Conservation (phyloP, 2,113 vertebrate genomes). For the Gorsachius goisagi region DNA sequence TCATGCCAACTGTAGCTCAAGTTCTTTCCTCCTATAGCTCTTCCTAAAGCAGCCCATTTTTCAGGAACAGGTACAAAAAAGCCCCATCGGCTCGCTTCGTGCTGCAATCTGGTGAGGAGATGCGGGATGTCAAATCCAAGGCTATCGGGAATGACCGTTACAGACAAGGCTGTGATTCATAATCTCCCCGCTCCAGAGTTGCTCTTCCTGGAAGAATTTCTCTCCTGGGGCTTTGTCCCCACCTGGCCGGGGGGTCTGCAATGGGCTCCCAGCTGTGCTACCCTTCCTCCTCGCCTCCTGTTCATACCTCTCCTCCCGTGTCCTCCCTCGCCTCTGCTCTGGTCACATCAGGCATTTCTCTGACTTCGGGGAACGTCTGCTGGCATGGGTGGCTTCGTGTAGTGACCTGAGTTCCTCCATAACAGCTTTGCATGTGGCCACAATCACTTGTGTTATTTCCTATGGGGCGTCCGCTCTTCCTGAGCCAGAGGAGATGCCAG, state of each 20-base stretch:
- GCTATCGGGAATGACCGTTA: background rate
- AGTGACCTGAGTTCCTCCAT: background rate
- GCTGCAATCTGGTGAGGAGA: background rate
- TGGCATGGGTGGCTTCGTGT: background rate
- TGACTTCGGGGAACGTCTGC: background rate
- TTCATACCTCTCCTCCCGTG: background rate
- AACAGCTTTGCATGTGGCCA: background rate
- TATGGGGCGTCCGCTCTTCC: background rate
- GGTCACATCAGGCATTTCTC: background rate
- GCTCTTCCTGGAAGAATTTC: background rate
- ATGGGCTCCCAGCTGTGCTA: background rate
- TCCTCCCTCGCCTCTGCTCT: background rate
- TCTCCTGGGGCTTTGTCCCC: background rate
- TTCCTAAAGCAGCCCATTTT: background rate
- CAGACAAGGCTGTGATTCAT: background rate
- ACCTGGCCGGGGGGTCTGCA: background rate
- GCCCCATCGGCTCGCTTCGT: background rate
- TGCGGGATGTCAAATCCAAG: background rate
- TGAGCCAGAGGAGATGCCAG: background rate
- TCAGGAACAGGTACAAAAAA: background rate
- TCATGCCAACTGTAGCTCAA: background rate
- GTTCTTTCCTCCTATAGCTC: background rate
- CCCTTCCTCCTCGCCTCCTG: background rate
- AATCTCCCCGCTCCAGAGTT: background rate
- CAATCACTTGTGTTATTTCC: background rate